phyloP scores from a whole-genome alignment of 2,113 vertebrate genomes.

The Mohoua ochrocephala region DNA sequence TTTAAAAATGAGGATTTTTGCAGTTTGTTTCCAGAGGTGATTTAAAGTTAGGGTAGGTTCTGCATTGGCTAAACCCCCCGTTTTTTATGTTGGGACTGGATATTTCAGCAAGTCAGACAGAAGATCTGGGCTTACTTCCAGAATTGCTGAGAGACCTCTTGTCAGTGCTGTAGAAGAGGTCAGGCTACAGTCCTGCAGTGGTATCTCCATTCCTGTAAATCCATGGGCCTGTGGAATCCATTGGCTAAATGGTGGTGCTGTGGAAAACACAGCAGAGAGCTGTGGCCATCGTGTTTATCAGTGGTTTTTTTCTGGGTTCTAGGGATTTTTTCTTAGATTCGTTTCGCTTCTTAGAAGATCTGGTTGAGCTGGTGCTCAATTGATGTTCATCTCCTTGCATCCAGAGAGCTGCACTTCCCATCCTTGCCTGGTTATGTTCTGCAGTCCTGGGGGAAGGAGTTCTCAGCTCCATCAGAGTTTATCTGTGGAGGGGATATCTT shows the following conservation, averaged over 20 bases:
- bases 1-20: neutral
- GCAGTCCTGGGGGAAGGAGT: neutral
- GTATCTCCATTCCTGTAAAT: neutral
- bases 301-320: neutral
- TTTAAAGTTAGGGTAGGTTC: neutral
- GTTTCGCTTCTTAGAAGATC: neutral
- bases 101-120: neutral
- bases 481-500: neutral
- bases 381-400: neutral
- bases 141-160: neutral
- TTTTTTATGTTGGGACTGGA: neutral
- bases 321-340: neutral
- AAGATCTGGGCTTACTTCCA: neutral
- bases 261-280: neutral
- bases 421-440: neutral
- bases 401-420: neutral
- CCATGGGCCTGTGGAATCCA: neutral
- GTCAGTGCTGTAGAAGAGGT: neutral
- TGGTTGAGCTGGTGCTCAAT: neutral
- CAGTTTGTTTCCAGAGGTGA: neutral
- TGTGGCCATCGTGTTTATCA: accelerated
- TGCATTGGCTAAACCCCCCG: neutral
- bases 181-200: neutral
- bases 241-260: neutral
- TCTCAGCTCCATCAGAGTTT: neutral